Percentiles rank a stretch among this genome's conserved stretches.
These are phyloP conservation scores for Myiagra hebetior DNA, from an alignment of 2,113 vertebrate genomes.

Conservation along the genomic window DNA sequence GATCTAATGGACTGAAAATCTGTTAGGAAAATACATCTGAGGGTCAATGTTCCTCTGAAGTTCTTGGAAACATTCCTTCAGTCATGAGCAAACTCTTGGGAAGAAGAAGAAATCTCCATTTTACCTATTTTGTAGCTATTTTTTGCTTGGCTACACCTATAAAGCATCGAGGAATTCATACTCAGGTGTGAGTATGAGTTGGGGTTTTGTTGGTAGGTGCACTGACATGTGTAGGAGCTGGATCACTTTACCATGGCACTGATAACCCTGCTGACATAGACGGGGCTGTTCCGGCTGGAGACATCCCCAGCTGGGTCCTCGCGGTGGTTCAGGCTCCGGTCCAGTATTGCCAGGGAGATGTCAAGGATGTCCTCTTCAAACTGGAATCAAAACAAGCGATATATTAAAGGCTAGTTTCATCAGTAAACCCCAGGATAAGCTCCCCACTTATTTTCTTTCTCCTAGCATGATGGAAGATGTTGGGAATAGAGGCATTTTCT, in stretches of 20 bases:
- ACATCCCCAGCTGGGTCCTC: conserved; percentile 14
- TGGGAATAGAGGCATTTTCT: background rate
- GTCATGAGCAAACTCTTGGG: background rate
- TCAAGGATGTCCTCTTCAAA: conserved; percentile 62
- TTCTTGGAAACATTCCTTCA: background rate
- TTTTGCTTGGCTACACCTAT: background rate
- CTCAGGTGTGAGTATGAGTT: accelerated
- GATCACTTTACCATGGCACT: conserved; percentile 32
- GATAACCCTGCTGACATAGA: conserved; percentile 49
- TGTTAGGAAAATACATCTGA: background rate
- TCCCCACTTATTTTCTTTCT: background rate
- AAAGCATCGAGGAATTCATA: background rate
- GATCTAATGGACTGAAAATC: background rate
- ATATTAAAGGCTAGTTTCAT: background rate
- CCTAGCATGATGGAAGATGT: background rate
- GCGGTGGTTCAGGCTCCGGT: conserved; percentile 12
- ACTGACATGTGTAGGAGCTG: background rate
- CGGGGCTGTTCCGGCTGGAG: background rate
- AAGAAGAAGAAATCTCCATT: background rate
- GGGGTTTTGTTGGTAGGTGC: background rate
- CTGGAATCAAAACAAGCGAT: background rate
- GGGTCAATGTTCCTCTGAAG: background rate
- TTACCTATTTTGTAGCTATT: background rate
- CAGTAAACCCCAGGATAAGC: background rate
- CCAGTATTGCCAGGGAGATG: conserved; percentile 46